Base-by-base conservation (phyloP, 92 coral and sea anemone species). In the Siderastrea siderea region DNA sequence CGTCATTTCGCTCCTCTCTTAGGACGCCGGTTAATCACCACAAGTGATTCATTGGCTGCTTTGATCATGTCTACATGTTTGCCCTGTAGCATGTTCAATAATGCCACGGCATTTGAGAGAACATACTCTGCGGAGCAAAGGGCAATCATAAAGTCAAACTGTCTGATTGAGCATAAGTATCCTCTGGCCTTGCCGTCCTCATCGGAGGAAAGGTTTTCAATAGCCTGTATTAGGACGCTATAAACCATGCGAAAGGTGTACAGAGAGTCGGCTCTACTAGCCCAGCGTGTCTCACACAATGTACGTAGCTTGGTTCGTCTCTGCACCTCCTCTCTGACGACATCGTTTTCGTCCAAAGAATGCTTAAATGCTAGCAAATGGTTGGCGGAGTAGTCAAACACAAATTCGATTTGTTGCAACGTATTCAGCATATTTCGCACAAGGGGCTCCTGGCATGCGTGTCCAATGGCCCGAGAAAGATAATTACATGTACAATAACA, bases 261-360 rank as follows among this genome's bases (percentile, higher is more conserved):
- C 79, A 87, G 69, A 68, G 91, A 81, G 74, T 88, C 91, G 62
- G 91, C 94, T 80, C 91, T 83, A 65, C 91, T 88, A 38, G 94
- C 94, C 91, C 88, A 91, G 66, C 85, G 85, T 69, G 91, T 91
- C 59, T 91, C 91, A 80, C 91, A 91, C 86, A 87, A 85, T 76
- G 91, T 81, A 78, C 90, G 75, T 87, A 88, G 91, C 94, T 88
- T 88, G 61, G 88, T 87, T 71, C 83, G 88, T 82, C 88, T 81
- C 82, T 88, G 73, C 87, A 88, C 81, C 82, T 81, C 87, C 73
- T 87, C 88, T 88, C 91, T 88, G 83, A 88, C 91, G 73, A 76
- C 62, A 88, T 71, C 91, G 74, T 88, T 87, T 82, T 88, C 80
- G 61, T 65, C 49, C 81, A 82, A 73, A 88, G 81, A 73, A 68